Percentiles rank a stretch among this genome's conserved stretches.
phyloP scores from a whole-genome alignment of 2,113 vertebrate species.

The Microcebus jonahi region DNA sequence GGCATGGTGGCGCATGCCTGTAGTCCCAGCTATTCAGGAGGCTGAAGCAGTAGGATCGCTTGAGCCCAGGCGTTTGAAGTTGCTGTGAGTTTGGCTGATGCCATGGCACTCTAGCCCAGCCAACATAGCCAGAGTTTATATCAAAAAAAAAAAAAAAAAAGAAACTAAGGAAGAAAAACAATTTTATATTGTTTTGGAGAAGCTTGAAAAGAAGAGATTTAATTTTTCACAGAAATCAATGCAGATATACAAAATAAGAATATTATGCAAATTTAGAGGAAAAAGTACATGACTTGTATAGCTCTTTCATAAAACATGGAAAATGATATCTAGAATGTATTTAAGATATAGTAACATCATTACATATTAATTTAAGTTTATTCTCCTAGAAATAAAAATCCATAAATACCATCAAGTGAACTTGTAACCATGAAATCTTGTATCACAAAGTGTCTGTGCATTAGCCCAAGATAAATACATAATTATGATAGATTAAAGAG shows the following conservation, averaged over 20 bases:
- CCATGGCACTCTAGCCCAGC: too few relatives aligned
- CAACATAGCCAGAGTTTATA: too few relatives aligned
- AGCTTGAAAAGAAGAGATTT: not conserved
- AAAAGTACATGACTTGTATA: not conserved
- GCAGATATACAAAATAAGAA: not conserved
- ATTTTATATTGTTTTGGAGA: not conserved
- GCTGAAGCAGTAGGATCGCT: too few relatives aligned
- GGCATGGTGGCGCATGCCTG: too few relatives aligned
- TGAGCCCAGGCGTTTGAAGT: too few relatives aligned
- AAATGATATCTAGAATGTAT: not conserved
- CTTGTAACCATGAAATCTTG: not conserved
- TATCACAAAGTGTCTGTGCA: not conserved
- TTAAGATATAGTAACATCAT: not conserved
- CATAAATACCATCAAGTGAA: not conserved
- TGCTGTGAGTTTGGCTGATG: too few relatives aligned
- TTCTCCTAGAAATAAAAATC: not conserved
- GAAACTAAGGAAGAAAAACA: not conserved
- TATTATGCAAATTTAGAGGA: not conserved
- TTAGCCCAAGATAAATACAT: not conserved
- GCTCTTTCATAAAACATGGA: not conserved
- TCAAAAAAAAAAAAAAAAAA: not conserved
- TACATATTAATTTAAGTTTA: slow-evolving; percentile 2
- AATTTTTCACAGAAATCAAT: slow-evolving; percentile 27
- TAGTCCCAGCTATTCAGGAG: too few relatives aligned
- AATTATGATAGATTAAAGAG: not conserved